Base-by-base conservation (phyloP, 2,888 invertebrate species). In the Kuschelorhynchus macadamiae region DNA sequence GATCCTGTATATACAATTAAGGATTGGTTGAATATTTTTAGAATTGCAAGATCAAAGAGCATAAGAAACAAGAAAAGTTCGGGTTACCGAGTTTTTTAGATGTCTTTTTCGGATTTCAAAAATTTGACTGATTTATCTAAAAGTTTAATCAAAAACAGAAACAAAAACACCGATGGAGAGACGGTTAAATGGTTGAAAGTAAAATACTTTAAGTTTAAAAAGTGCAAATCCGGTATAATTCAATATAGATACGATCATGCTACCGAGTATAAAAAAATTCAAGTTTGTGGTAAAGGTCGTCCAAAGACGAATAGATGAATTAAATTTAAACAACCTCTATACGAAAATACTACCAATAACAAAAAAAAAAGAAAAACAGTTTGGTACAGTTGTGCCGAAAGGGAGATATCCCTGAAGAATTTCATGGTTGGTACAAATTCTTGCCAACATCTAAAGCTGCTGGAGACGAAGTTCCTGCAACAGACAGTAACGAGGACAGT, bases 161-260 rank as follows among this genome's bases (percentile, higher is more conserved):
- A 18, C 1, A 44, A 18, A 18, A 44, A 9, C 18, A 18, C 20
- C 9, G 4, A 8, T 18, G 20, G 20, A 3, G 44, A 44, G 4
- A 44, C n/a, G 9, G 44, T 44, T 9, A 44, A 44, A 7, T 44
- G 17, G 44, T 18, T 44, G 1, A 44, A 44, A 11, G 11, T 44
- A 1, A 44, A 44, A 18, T 44, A 18, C 11, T 44, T 44, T 44
- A 17, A 11, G 2, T 44, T 18, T 60, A 16, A 52, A n/a, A 71
- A 71, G 56, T 44, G 50, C 16, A 71, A 71, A 21, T 67, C 67
- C 36, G 14, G 57, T 21, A 56, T 57, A 25, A 53, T 70, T 63
- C 56, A 67, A 33, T 70, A 67, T 44, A 42, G 52, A 47, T 72
- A 72, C 57, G 61, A 64, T 46, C 57, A 67, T 53, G 44, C 16